phyloP scores from a whole-genome alignment of 2,797 vertebrate genomes.

The Hydrophis major region DNA sequence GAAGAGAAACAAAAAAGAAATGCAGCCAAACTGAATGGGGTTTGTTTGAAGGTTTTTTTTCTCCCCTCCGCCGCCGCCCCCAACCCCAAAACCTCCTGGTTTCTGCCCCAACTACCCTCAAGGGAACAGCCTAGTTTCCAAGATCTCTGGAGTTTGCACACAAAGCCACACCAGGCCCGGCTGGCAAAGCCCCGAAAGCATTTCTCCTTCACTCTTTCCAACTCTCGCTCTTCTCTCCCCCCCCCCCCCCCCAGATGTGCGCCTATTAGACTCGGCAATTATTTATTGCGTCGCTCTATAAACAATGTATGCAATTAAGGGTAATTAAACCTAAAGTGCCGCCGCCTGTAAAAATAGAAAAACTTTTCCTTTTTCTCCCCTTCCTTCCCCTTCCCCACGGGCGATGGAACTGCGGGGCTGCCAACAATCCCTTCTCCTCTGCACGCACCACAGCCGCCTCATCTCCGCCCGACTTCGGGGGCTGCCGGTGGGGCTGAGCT shows the following conservation, averaged over 20 bases:
- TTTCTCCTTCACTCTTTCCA: slow-evolving; percentile 26
- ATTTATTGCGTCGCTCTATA: slow-evolving; percentile 99
- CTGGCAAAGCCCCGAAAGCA: slow-evolving; percentile 67
- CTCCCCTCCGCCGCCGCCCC: too few relatives aligned
- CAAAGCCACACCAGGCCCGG: slow-evolving; percentile 70
- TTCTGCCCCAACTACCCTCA: neutral
- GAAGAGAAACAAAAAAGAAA: neutral
- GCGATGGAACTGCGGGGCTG: slow-evolving; percentile 65
- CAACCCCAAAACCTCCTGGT: neutral
- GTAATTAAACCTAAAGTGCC: slow-evolving; percentile 99
- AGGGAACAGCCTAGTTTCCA: neutral
- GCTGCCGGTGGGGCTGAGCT: neutral
- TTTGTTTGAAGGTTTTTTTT: neutral
- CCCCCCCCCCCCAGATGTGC: slow-evolving; percentile 83
- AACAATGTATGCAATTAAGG: slow-evolving; percentile 99
- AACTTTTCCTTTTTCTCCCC: slow-evolving; percentile 65
- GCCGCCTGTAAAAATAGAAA: slow-evolving; percentile 84
- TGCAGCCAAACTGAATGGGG: neutral
- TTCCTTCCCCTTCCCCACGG: neutral
- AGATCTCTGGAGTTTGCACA: slow-evolving; percentile 1
- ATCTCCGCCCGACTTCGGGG: neutral
- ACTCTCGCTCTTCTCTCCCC: too few relatives aligned
- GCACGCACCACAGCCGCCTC: neutral
- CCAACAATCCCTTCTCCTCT: neutral
- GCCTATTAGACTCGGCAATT: slow-evolving; percentile 95